phyloP scores from a whole-genome alignment of 2,888 invertebrate species.

The Caenorhabditis sp. region DNA sequence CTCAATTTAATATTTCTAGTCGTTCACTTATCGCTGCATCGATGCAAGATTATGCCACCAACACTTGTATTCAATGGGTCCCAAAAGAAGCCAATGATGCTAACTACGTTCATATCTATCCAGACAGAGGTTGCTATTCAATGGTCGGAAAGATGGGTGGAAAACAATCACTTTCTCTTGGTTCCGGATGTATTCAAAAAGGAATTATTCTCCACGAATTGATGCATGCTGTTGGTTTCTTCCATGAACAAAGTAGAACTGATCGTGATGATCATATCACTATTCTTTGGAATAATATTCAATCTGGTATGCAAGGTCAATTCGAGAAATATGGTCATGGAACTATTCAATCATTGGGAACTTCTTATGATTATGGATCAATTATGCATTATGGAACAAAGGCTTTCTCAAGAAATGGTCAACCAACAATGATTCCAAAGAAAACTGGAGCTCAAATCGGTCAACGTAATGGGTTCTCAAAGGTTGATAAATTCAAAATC shows the following conservation, averaged over 20 bases:
- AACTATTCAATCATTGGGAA: slow-evolving; percentile 67
- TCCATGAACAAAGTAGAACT: slow-evolving; percentile 65
- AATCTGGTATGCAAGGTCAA: slow-evolving; percentile 69
- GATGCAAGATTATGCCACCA: slow-evolving; percentile 67
- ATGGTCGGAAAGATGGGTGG: slow-evolving; percentile 68
- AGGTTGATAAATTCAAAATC: slow-evolving; percentile 67
- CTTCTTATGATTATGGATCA: slow-evolving; percentile 66
- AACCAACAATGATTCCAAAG: slow-evolving; percentile 69
- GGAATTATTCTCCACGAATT: slow-evolving; percentile 70
- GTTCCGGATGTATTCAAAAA: slow-evolving; percentile 70
- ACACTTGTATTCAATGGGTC: slow-evolving; percentile 69
- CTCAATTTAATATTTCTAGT: slow-evolving; percentile 46
- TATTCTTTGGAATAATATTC: slow-evolving; percentile 69
- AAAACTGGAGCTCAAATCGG: slow-evolving; percentile 64
- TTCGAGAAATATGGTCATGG: slow-evolving; percentile 69
- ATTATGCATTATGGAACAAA: slow-evolving; percentile 70
- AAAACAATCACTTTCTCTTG: slow-evolving; percentile 64
- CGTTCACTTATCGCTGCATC: slow-evolving; percentile 69
- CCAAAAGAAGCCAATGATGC: slow-evolving; percentile 62
- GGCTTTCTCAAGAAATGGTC: slow-evolving; percentile 68
- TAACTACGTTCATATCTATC: slow-evolving; percentile 70
- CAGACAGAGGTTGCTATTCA: slow-evolving; percentile 70
- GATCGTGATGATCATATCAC: slow-evolving; percentile 68
- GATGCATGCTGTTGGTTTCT: slow-evolving; percentile 71
- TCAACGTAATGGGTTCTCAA: slow-evolving; percentile 67